Percentiles rank a stretch among this genome's conserved stretches.
These are phyloP conservation scores for Diaprepes abbreviatus DNA, from an alignment of 2,888 invertebrate genomes.

Conservation along the genomic window DNA sequence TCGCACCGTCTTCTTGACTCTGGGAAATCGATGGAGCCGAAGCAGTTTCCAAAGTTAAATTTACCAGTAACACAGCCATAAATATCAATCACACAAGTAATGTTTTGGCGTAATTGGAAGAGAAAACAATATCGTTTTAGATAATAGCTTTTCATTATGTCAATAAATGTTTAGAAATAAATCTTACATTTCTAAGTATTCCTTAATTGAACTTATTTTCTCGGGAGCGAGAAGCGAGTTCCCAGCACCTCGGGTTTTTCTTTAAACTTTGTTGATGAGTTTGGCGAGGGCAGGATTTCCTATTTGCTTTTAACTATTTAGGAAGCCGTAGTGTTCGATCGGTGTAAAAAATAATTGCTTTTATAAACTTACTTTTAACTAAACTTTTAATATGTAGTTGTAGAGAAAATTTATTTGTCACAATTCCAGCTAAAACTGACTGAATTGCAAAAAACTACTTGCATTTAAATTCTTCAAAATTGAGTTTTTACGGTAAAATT, in stretches of 20 bases:
- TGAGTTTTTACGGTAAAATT: too few species aligned
- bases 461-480: too few species aligned
- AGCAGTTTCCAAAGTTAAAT: slow-evolving; percentile 36
- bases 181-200: slow-evolving; percentile 30
- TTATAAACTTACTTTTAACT: too few species aligned
- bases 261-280: slow-evolving; percentile 7
- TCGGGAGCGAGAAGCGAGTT: not conserved
- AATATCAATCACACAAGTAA: slow-evolving; percentile 46
- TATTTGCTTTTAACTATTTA: not conserved
- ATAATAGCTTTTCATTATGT: slow-evolving; percentile 44
- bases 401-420: too few species aligned
- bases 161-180: slow-evolving; percentile 37
- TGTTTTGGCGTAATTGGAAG: slow-evolving; percentile 41
- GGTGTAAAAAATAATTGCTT: too few species aligned
- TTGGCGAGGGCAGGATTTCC: slow-evolving; percentile 3
- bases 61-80: slow-evolving; percentile 32
- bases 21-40: slow-evolving; percentile 21
- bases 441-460: too few species aligned
- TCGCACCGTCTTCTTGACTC: slow-evolving; percentile 29
- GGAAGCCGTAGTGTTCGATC: too few species aligned
- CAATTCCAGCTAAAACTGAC: too few species aligned
- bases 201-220: slow-evolving; percentile 17
- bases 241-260: slow-evolving; percentile 6
- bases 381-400: too few species aligned
- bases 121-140: slow-evolving; percentile 44